Conservation (phyloP, 2,113 vertebrate genomes). For the Grammomys surdaster region DNA sequence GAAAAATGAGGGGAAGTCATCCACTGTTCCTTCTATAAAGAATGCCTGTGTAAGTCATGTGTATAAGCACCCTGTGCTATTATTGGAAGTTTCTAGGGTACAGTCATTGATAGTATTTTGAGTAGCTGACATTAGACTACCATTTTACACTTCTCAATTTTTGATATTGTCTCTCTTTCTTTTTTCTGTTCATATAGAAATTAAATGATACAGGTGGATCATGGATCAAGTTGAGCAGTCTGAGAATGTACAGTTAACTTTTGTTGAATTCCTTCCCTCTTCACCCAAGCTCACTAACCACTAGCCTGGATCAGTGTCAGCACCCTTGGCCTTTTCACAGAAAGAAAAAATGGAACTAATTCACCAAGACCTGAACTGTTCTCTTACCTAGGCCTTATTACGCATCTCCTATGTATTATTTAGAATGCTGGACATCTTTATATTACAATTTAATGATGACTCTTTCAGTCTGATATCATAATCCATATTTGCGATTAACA, state of each 20-base stretch:
- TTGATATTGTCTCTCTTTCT: background rate
- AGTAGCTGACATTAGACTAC: background rate
- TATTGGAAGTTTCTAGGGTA: background rate
- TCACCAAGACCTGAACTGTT: background rate
- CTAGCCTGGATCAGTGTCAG: background rate
- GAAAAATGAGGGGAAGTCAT: conserved; percentile 18
- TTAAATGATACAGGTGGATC: background rate
- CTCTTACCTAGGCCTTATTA: background rate
- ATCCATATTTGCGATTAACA: background rate
- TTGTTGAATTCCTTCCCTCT: background rate
- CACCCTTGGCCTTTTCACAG: too few species aligned
- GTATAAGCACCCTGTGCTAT: background rate
- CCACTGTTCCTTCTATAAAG: background rate
- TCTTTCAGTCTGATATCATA: background rate
- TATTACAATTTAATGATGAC: background rate
- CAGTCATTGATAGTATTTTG: background rate
- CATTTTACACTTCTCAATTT: background rate
- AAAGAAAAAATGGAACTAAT: background rate
- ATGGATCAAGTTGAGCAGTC: background rate
- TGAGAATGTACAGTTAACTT: background rate
- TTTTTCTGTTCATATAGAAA: background rate
- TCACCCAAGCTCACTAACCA: background rate
- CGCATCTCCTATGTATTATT: background rate
- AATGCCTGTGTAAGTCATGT: background rate
- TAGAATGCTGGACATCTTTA: background rate